Evolutionary conservation across 1,140 invertebrate genomes (phyloP), one percentile per base, ranked within the genome.

Genomic region (Heliothis virescens): DNA sequence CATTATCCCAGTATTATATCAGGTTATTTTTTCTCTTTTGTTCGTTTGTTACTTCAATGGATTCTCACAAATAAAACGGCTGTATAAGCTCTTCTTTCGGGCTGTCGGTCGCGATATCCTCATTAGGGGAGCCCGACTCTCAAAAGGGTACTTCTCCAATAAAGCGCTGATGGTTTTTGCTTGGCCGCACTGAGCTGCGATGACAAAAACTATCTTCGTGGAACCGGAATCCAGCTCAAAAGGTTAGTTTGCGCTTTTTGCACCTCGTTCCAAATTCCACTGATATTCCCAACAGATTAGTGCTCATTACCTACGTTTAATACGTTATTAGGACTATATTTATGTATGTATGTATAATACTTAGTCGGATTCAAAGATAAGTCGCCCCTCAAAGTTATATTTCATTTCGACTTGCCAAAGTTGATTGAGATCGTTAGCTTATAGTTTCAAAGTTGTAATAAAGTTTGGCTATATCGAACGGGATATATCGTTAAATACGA

Each of bases 111-210:
- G 71, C 47, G 57, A 80, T 74, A 55, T 74, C 60, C 50, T 73
- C 73, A 76, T 82, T 82, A 73, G 55, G n/a, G 18, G 26, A 48
- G 12, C 18, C 15, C 26, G 21, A 9, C 69, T 48, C 41, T 60
- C 59, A n/a, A 65, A 65, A 65, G 60, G 48, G 60, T 41, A 55
- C 60, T 71, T 76, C 74, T 18, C 16, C 55, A 60, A 60, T 65
- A 63, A 76, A 76, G 60, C 50, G 74, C 48, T 76, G 57, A 52
- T 76, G 57, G 74, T 76, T 76, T 76, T 65, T 76, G 59, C 60
- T 76, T 76, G 74, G 21, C 21, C 65, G 62, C 55, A 75, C 72
- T 62, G 50, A 52, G 57, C 55, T 75, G 18, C 55, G 72, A 21
- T 41, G 72, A 29, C 72, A 75, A 75, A 73, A 75, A 75, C 55